These are phyloP conservation scores for Lasaia peninsularis DNA, from an alignment of 1,140 invertebrate species.

Conservation along the genomic window DNA sequence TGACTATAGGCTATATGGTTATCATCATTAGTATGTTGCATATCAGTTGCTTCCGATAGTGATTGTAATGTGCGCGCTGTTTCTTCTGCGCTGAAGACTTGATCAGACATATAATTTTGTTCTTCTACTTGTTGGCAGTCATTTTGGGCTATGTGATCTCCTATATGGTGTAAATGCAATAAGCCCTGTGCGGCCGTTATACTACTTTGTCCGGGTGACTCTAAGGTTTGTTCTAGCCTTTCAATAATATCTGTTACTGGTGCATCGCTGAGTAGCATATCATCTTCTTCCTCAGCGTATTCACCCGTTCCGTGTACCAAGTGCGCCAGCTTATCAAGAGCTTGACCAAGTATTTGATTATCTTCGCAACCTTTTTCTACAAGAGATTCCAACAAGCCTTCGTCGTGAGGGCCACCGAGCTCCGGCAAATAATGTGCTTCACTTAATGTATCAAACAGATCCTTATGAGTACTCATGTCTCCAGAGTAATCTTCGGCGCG, in stretches of 20 bases:
- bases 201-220: constrained; percentile 65
- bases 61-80: constrained; percentile 40
- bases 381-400: constrained; percentile 78
- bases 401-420: constrained; percentile 76
- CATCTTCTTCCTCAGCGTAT: constrained; percentile 79
- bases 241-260: constrained; percentile 79
- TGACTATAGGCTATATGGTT: constrained; percentile 49
- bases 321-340: constrained; percentile 66
- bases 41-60: constrained; percentile 33
- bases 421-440: constrained; percentile 73
- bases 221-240: constrained; percentile 76
- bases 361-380: constrained; percentile 80
- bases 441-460: constrained; percentile 73
- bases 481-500: constrained; percentile 46
- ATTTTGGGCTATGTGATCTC: constrained; percentile 57
- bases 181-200: constrained; percentile 68
- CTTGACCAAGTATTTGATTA: constrained; percentile 73
- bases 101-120: constrained; percentile 43
- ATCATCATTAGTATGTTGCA: constrained; percentile 40
- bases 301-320: constrained; percentile 64
- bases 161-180: constrained; percentile 70
- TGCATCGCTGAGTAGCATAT: constrained; percentile 71
- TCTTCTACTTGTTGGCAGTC: constrained; percentile 41
- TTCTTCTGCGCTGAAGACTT: constrained; percentile 45
- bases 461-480: constrained; percentile 62